Conservation (phyloP, 37 sponge, comb jelly and placozoan species). For the Axinella damicornis region DNA sequence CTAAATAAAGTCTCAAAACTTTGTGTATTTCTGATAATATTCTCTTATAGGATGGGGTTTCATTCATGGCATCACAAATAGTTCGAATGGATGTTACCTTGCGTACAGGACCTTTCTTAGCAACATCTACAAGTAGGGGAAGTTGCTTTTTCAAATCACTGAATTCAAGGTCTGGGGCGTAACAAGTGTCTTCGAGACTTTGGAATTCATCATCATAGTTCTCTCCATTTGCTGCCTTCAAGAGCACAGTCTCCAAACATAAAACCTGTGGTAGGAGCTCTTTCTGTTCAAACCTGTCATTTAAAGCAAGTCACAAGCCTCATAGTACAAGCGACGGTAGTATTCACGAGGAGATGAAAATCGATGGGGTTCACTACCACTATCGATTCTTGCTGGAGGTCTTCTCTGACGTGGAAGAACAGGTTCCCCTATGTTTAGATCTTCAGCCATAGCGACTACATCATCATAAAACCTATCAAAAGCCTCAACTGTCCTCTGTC, state of each 20-base stretch:
- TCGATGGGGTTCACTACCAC: conserved; percentile 22
- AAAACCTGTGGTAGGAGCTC: conserved; percentile 23
- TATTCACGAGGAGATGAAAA: conserved; percentile 38
- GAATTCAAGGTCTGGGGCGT: too few relatives aligned
- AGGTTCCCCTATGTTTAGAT: conserved; percentile 17
- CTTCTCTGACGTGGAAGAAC: conserved; percentile 42
- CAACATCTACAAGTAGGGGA: too few relatives aligned
- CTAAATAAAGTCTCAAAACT: too few relatives aligned
- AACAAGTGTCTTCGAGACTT: neutral
- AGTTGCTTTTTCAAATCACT: too few relatives aligned
- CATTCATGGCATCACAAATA: too few relatives aligned
- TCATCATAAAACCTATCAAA: conserved; percentile 46
- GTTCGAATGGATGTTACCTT: too few relatives aligned
- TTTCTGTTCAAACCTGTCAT: conserved; percentile 25
- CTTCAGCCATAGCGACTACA: conserved; percentile 10
- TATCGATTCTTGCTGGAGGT: conserved; percentile 22
- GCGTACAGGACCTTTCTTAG: too few relatives aligned
- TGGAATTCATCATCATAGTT: neutral
- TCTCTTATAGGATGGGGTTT: too few relatives aligned
- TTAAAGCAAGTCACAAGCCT: too few relatives aligned
- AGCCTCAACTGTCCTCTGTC: conserved; percentile 22
- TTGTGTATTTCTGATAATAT: too few relatives aligned
- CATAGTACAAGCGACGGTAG: too few relatives aligned
- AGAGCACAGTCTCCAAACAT: conserved; percentile 24
- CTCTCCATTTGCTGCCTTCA: too few relatives aligned